Conservation (phyloP, 2,888 invertebrate genomes). For the Hirtodrosophila cameraria region DNA sequence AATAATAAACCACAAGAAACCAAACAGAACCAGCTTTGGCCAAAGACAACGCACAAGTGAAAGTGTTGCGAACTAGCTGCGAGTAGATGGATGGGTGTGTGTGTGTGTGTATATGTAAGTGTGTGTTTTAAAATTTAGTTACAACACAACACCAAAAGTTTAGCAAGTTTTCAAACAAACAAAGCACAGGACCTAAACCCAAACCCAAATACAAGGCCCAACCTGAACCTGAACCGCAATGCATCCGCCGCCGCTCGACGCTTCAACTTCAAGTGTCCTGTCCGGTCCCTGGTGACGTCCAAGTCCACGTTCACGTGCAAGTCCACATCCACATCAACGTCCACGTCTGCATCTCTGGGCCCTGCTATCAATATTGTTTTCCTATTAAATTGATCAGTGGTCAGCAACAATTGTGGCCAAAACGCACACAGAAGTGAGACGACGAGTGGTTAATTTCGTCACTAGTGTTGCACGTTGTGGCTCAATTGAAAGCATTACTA, state of each 20-base stretch:
- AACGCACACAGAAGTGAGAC: slow-evolving; percentile 29
- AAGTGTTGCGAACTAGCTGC: slow-evolving; percentile 76
- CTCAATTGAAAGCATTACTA: no score
- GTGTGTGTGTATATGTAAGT: slow-evolving; percentile 10
- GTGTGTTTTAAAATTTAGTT: slow-evolving; percentile 70
- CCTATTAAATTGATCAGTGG: slow-evolving; percentile 84
- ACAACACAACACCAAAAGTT: slow-evolving; percentile 76
- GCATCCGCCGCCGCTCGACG: slow-evolving; percentile 54
- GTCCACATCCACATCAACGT: no score
- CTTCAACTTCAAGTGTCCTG: slow-evolving; percentile 51
- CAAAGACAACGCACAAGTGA: slow-evolving; percentile 70
- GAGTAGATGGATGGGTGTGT: slow-evolving; percentile 15
- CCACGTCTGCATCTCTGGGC: slow-evolving; percentile 17
- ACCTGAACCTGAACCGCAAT: slow-evolving; percentile 53
- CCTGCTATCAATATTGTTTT: slow-evolving; percentile 83
- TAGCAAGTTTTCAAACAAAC: slow-evolving; percentile 71
- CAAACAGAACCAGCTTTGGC: slow-evolving; percentile 57
- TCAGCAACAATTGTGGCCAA: slow-evolving; percentile 74
- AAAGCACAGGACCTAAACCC: slow-evolving; percentile 32
- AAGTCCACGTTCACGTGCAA: slow-evolving; percentile 1
- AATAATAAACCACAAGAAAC: slow-evolving; percentile 83
- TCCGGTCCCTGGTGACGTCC: slow-evolving; percentile 42
- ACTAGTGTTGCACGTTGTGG: no score
- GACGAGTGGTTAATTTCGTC: slow-evolving; percentile 3
- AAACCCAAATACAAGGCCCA: slow-evolving; percentile 12